Evolutionary conservation across 2,113 vertebrate genomes (phyloP), one percentile per base, ranked within the genome.

Genomic region (Dendrocopos noguchii): DNA sequence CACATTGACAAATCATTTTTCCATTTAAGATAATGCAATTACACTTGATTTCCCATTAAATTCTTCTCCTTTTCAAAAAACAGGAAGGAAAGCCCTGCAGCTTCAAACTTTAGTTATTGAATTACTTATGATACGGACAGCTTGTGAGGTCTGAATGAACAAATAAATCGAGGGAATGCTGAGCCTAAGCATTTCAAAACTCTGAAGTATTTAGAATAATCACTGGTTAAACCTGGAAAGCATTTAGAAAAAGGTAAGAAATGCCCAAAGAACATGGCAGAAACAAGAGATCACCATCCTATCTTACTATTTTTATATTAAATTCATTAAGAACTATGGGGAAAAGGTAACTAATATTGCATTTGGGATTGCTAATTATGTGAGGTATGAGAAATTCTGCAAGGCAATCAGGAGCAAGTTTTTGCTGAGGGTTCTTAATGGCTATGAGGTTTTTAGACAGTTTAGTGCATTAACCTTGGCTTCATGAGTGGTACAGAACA

Each of bases 61-160:
- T 88, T 76, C 33, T 56, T 15, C 8, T 15, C 29, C 68, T 88
- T 80, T 80, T 78, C 36, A 96, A 88, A 94, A 93, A 78, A 77
- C 68, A 90, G 47, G 55, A 90, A 86, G 65, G 34, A 90, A 93
- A 90, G 39, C 66, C 84, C 80, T 66, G 34, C 21, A 78, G 91
- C 79, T 88, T 96, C n/a, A 91, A 78, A 61, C n/a, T 81, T 95
- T 59, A 92, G 94, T 95, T 93, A 94, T 94, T 96, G 92, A 94
- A 84, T 90, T 83, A 29, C 24, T 91, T 86, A 75, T 86, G 91
- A 91, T 90, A 81, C 50, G 66, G 90, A 66, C 68, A 78, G 39
- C 53, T 75, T 94, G 84, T 94, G 84, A 91, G 84, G 87, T 88
- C 91, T 95, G 76, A 63, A 75, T 88, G 85, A 94, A 65, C 68